Percentiles rank a stretch among this genome's conserved stretches.
These are phyloP conservation scores for Crepidodera aurea DNA, from an alignment of 2,888 invertebrate genomes.

Conservation along the genomic window DNA sequence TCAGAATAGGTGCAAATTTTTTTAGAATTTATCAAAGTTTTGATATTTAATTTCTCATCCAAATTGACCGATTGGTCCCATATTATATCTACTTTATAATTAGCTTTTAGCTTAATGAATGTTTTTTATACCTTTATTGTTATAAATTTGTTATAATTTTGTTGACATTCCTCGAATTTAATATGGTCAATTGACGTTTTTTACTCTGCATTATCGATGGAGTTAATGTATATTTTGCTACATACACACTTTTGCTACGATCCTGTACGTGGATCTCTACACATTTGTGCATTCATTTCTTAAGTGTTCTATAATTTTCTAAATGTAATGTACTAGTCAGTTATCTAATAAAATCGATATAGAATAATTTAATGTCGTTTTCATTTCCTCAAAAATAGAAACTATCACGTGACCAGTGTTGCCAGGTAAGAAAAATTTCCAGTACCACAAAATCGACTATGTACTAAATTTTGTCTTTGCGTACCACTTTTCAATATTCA, in stretches of 20 bases:
- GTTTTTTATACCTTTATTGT: neutral
- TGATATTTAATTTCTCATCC: too few species aligned
- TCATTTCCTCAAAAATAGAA: too few species aligned
- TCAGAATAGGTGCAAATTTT: too few species aligned
- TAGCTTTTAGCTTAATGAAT: neutral
- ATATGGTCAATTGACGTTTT: conserved; percentile 29
- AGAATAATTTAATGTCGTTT: conserved; percentile 10
- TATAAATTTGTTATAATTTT: conserved; percentile 6
- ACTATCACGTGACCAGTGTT: too few species aligned
- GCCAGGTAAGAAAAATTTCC: too few species aligned
- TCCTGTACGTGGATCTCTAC: conserved; percentile 18
- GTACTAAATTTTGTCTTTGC: too few species aligned
- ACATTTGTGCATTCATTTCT: conserved; percentile 18
- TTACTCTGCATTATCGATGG: conserved; percentile 15
- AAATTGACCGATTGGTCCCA: neutral
- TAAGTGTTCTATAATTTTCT: conserved; percentile 33
- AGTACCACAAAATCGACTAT: too few species aligned
- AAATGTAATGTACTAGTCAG: conserved; percentile 41
- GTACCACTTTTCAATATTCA: too few species aligned
- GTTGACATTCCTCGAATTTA: conserved; percentile 31
- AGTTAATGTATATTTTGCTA: conserved; percentile 32
- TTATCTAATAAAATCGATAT: conserved; percentile 37
- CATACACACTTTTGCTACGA: conserved; percentile 9
- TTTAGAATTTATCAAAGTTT: too few species aligned
- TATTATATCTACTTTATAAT: neutral